Percentiles rank a stretch among this genome's conserved stretches.
Evolutionary conservation across 2,888 invertebrate genomes (phyloP).

Genomic region (Drosophila picticornis): DNA sequence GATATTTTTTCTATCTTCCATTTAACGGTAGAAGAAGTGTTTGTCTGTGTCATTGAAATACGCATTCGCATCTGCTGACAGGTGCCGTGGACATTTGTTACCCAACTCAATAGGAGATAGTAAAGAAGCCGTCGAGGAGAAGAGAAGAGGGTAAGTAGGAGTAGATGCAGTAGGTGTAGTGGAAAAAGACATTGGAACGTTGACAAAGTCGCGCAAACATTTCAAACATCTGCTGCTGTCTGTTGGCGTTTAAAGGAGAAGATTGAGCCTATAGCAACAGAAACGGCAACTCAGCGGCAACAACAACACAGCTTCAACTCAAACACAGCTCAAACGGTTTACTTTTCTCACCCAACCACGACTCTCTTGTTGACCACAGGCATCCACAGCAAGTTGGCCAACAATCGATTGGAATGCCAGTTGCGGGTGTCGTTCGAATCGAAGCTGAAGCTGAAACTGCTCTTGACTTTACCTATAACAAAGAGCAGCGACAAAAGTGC

Average conservation of each 20-base stretch:
- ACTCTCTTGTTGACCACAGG: conserved; percentile 39
- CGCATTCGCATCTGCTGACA: conserved; percentile 59
- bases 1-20: conserved; percentile 17
- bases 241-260: conserved; percentile 51
- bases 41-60: conserved; percentile 35
- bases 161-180: conserved; percentile 15
- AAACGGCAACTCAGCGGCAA: conserved; percentile 1
- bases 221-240: conserved; percentile 69
- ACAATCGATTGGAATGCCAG: conserved; percentile 74
- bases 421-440: conserved; percentile 66
- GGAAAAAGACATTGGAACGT: conserved; percentile 29
- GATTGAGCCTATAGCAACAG: conserved; percentile 30
- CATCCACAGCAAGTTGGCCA: conserved; percentile 62
- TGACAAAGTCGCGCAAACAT: conserved; percentile 74
- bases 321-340: conserved; percentile 60
- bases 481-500: conserved; percentile 59
- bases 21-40: conserved; percentile 59
- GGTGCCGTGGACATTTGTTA: conserved; percentile 67
- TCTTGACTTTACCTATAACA: conserved; percentile 22
- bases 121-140: conserved; percentile 15
- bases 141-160: conserved; percentile 1
- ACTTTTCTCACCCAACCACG: conserved; percentile 69
- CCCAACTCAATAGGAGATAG: conserved; percentile 60
- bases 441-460: conserved; percentile 13
- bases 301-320: conserved; percentile 15